phyloP scores from a whole-genome alignment of 2,888 invertebrate species.

The Rhingia rostrata region DNA sequence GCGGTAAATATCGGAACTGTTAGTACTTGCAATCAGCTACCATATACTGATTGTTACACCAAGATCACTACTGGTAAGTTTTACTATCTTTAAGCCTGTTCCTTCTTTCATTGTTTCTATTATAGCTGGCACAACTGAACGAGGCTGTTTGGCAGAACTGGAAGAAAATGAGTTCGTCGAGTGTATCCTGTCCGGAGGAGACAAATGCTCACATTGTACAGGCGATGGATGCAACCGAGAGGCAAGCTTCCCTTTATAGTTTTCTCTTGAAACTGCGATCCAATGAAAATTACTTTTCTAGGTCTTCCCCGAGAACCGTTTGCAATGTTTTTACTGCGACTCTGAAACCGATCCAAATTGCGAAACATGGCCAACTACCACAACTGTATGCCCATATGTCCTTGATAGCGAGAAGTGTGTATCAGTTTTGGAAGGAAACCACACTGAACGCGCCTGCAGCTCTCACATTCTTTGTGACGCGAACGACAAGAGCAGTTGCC shows the following conservation, averaged over 20 bases:
- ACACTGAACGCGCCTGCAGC: conserved; percentile 80
- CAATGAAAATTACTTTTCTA: conserved; percentile 42
- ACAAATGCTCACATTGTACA: conserved; percentile 77
- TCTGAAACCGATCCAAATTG: conserved; percentile 78
- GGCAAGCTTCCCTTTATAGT: conserved; percentile 70
- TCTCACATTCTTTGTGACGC: conserved; percentile 77
- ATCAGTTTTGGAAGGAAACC: conserved; percentile 76
- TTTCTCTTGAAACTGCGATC: background rate
- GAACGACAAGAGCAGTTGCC: conserved; percentile 77
- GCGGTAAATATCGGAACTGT: conserved; percentile 76
- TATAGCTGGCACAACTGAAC: conserved; percentile 77
- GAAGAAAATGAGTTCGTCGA: conserved; percentile 75
- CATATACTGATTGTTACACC: conserved; percentile 78
- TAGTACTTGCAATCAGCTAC: conserved; percentile 76
- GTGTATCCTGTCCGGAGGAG: conserved; percentile 78
- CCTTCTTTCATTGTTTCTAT: background rate
- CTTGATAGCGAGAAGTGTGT: conserved; percentile 78
- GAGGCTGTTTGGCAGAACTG: conserved; percentile 79
- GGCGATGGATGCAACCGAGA: conserved; percentile 79
- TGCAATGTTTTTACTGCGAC: conserved; percentile 78
- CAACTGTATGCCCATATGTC: conserved; percentile 76
- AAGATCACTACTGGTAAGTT: conserved; percentile 75
- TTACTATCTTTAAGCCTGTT: background rate
- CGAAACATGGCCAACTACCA: conserved; percentile 77
- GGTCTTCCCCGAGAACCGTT: conserved; percentile 79